A percentile compares a stretch with the other conserved stretches of the same genome.
These are phyloP conservation scores for Heterohyrax brucei DNA, from an alignment of 2,797 vertebrate species.

Conservation along the genomic window DNA sequence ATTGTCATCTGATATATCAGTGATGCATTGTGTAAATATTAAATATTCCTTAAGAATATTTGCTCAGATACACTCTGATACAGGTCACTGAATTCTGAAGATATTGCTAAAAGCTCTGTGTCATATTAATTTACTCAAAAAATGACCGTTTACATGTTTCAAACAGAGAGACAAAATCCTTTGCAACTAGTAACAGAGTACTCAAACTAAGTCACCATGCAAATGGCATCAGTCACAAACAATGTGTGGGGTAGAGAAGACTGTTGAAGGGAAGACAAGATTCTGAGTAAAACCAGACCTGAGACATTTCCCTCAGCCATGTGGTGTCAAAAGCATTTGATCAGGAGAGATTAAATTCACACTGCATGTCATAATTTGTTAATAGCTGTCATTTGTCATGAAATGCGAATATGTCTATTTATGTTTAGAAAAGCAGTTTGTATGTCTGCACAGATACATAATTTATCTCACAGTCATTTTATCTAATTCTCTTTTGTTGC, in stretches of 20 bases:
- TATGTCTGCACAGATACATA: background rate
- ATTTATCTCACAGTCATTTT: constrained; percentile 42
- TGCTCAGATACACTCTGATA: background rate
- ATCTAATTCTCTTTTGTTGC: background rate
- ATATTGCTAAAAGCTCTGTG: background rate
- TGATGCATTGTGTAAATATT: background rate
- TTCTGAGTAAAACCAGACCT: background rate
- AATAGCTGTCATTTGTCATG: background rate
- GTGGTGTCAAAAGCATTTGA: background rate
- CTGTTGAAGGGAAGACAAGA: background rate
- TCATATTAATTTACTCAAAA: background rate
- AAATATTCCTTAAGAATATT: background rate
- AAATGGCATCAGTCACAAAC: background rate
- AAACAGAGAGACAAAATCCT: background rate
- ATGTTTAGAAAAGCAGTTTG: constrained; percentile 16
- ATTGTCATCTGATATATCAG: background rate
- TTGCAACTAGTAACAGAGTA: background rate
- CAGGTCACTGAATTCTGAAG: background rate
- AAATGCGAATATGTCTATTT: background rate
- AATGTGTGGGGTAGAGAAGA: background rate
- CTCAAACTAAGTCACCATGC: background rate
- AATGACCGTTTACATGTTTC: background rate
- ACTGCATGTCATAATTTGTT: background rate
- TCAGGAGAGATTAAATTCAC: background rate
- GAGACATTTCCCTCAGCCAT: background rate